phyloP scores from a whole-genome alignment of 2,888 invertebrate species.

The Cistogaster globosa region DNA sequence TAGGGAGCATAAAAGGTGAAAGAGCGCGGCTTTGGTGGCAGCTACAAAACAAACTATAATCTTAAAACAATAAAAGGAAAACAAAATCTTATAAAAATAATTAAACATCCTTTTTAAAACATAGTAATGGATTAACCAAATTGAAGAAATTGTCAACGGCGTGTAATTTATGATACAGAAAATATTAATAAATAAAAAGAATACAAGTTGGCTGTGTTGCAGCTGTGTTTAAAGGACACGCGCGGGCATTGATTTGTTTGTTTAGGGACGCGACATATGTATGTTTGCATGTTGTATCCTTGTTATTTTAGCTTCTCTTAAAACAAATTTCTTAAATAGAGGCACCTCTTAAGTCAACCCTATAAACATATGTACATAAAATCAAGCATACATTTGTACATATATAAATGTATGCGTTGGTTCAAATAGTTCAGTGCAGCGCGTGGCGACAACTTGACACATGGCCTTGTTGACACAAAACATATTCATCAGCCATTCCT shows the following conservation, averaged over 20 bases:
- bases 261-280: slow-evolving; percentile 75
- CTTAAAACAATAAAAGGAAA: slow-evolving; percentile 3
- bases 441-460: slow-evolving; percentile 77
- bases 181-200: slow-evolving; percentile 47
- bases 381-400: neutral
- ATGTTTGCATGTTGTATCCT: slow-evolving; percentile 31
- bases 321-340: neutral
- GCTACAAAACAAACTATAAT: slow-evolving; percentile 40
- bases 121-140: slow-evolving; percentile 54
- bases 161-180: slow-evolving; percentile 59
- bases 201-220: slow-evolving; percentile 11
- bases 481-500: slow-evolving; percentile 31
- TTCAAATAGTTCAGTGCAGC: slow-evolving; percentile 53
- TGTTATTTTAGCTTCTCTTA: slow-evolving; percentile 3
- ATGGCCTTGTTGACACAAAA: slow-evolving; percentile 79
- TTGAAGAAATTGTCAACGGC: slow-evolving; percentile 53
- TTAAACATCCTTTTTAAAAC: slow-evolving; percentile 49
- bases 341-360: slow-evolving; percentile 39
- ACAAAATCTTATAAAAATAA: slow-evolving; percentile 52
- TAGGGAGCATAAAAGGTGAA: slow-evolving; percentile 78
- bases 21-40: slow-evolving; percentile 64
- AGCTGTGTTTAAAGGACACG: slow-evolving; percentile 68
- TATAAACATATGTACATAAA: neutral
- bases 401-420: neutral
- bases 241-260: slow-evolving; percentile 70